A percentile compares a stretch with the other conserved stretches of the same genome.
Conservation (phyloP, 1,140 invertebrate species). For the Orchestia grillus region DNA sequence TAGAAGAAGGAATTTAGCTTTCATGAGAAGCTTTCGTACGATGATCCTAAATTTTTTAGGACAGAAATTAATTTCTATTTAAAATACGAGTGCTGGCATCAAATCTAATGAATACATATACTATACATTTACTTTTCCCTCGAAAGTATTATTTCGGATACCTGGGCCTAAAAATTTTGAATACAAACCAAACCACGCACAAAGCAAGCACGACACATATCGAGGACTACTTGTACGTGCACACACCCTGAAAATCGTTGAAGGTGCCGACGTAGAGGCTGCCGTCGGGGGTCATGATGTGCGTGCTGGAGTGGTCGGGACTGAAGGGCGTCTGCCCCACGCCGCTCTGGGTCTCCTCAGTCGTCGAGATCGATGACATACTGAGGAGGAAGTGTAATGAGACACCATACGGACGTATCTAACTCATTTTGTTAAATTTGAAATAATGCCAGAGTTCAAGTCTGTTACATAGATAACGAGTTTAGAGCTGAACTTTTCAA, state of each 20-base stretch:
- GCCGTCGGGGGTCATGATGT: slow-evolving; percentile 51
- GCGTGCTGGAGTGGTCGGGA: slow-evolving; percentile 54
- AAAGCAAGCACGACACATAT: no score
- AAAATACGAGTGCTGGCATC: no score
- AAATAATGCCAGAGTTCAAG: background rate
- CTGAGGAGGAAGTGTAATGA: background rate
- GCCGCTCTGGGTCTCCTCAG: background rate
- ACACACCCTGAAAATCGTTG: slow-evolving; percentile 53
- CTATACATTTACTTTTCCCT: no score
- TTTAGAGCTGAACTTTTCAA: background rate
- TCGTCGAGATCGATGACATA: slow-evolving; percentile 23
- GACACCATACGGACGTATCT: no score
- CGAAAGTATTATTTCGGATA: no score
- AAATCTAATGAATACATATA: no score
- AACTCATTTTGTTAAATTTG: background rate
- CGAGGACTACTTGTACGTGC: background rate
- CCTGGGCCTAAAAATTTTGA: no score
- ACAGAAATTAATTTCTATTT: no score
- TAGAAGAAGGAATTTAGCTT: no score
- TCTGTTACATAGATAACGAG: background rate
- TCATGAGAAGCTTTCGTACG: no score
- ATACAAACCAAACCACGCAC: no score
- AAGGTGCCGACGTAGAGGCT: slow-evolving; percentile 56
- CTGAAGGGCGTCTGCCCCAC: slow-evolving; percentile 53
- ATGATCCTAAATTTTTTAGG: no score